phyloP scores from a whole-genome alignment of 2,888 invertebrate species.

The Agrilus mali region DNA sequence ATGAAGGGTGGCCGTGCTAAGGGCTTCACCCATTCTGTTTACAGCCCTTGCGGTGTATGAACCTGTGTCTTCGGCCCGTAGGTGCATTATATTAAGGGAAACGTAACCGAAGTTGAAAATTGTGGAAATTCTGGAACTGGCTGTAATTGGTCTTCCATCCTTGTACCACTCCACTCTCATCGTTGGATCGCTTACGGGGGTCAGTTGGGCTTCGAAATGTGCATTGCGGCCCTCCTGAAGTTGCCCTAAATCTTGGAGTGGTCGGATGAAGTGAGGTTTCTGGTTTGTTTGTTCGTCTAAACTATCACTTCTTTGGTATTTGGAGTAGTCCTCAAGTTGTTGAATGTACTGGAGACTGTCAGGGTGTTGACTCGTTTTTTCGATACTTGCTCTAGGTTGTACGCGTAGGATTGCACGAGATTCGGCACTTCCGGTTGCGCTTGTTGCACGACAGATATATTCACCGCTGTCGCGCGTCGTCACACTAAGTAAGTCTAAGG shows the following conservation, averaged over 20 bases:
- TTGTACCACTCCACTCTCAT: constrained; percentile 95
- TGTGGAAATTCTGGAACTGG: constrained; percentile 93
- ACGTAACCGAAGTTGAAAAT: constrained; percentile 99
- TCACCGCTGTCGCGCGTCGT: constrained; percentile 79
- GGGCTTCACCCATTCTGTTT: constrained; percentile 82
- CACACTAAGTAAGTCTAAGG: constrained; percentile 80
- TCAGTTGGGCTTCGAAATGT: constrained; percentile 86
- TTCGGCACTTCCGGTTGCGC: constrained; percentile 76
- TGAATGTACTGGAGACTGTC: constrained; percentile 83
- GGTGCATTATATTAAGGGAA: constrained; percentile 95
- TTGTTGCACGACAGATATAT: constrained; percentile 79
- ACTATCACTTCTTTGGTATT: constrained; percentile 74
- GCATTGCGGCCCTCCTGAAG: constrained; percentile 83
- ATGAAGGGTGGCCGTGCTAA: constrained; percentile 66
- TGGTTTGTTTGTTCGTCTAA: constrained; percentile 70
- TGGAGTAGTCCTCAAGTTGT: constrained; percentile 81
- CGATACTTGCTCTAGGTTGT: constrained; percentile 70
- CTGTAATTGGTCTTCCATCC: constrained; percentile 88
- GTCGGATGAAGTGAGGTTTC: constrained; percentile 78
- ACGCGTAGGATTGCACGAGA: constrained; percentile 73
- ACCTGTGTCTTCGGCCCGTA: constrained; percentile 96
- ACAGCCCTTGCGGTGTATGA: constrained; percentile 86
- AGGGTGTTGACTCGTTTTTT: constrained; percentile 81
- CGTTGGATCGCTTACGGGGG: constrained; percentile 83
- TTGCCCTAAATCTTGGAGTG: constrained; percentile 74